Conservation (phyloP, 1,140 invertebrate species). For the Cryptotermes secundus region DNA sequence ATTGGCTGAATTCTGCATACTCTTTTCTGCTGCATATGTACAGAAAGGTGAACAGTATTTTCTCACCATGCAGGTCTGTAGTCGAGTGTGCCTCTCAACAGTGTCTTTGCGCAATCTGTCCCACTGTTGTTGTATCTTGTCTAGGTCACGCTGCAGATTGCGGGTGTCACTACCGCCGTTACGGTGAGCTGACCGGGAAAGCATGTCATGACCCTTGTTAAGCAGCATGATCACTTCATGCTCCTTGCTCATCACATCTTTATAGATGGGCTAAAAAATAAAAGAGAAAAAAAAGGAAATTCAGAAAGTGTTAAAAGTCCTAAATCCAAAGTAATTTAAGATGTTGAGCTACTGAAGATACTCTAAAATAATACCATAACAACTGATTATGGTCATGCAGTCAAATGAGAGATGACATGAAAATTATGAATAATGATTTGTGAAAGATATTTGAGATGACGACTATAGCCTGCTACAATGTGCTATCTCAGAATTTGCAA, state of each 20-base stretch:
- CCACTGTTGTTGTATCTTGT: slow-evolving; percentile 86
- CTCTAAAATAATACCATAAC: not conserved
- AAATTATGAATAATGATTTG: no score
- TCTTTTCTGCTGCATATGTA: no score
- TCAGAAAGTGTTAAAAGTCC: not conserved
- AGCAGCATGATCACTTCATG: slow-evolving; percentile 93
- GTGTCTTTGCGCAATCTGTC: slow-evolving; percentile 85
- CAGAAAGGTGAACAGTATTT: not conserved
- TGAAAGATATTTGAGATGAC: no score
- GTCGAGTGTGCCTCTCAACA: slow-evolving; percentile 76
- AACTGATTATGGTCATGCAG: no score
- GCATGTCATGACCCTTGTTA: slow-evolving; percentile 82
- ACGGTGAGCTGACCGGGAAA: slow-evolving; percentile 56
- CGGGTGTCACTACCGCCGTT: slow-evolving; percentile 53
- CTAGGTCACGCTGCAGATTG: slow-evolving; percentile 66
- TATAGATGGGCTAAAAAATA: slow-evolving; percentile 68
- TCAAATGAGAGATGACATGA: no score
- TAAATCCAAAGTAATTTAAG: not conserved
- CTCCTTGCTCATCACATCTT: slow-evolving; percentile 84
- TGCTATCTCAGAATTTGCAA: no score
- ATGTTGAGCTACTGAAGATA: not conserved
- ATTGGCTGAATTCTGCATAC: no score
- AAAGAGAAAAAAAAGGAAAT: not conserved
- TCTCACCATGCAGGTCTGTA: slow-evolving; percentile 75
- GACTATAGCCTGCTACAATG: no score